Evolutionary conservation across 2,797 vertebrate species (phyloP).

Genomic region (Trichosurus vulpecula): DNA sequence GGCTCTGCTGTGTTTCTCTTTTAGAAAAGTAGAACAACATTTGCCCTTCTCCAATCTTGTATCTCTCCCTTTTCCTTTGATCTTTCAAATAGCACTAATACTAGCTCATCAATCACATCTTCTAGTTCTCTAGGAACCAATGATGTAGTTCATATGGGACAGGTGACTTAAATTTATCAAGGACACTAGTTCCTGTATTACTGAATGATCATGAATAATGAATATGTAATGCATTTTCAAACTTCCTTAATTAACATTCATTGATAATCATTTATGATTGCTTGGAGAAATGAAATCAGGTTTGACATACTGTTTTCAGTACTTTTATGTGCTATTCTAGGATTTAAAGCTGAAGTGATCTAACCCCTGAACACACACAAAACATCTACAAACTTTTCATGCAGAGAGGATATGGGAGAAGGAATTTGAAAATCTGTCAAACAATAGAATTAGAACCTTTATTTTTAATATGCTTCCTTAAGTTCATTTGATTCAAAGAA

Average conservation of each 20-base stretch:
- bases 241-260: neutral
- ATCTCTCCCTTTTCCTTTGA: neutral
- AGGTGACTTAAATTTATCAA: neutral
- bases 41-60: neutral
- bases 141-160: neutral
- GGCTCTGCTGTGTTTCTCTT: neutral
- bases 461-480: neutral
- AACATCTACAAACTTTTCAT: neutral
- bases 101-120: neutral
- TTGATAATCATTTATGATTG: neutral
- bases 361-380: neutral
- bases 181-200: neutral
- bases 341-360: neutral
- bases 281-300: conserved; percentile 4
- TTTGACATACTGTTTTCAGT: conserved; percentile 1
- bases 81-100: neutral
- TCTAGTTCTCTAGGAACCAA: neutral
- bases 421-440: neutral
- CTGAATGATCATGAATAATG: conserved; percentile 86
- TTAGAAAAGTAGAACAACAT: neutral
- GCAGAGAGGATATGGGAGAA: neutral
- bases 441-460: neutral
- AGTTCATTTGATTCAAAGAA: neutral
- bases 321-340: neutral
- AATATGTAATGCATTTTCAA: neutral